Base-by-base conservation (phyloP, 2,113 vertebrate species). In the Taurulus bubalis region DNA sequence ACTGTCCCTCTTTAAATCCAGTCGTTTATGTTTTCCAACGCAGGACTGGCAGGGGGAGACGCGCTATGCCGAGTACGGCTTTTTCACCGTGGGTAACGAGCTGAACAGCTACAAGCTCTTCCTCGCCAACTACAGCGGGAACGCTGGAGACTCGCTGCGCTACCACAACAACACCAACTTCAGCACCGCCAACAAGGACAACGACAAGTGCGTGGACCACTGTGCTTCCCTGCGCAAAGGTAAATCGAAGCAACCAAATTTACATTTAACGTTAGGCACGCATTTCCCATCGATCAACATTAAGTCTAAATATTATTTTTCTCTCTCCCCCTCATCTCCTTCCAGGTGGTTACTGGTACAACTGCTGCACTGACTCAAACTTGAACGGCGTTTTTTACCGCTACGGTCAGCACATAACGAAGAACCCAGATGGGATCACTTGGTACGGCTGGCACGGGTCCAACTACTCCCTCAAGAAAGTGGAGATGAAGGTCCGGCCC, bases 161-260 rank as follows among this genome's bases (percentile, higher is more conserved):
- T 99, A 99, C 87, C 98, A 99, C 92, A 99, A 99, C 94, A 99
- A 98, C 94, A 99, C 98, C 0, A 97, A 96, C 94, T 99, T 99
- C 96, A 99, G 98, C 95, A 98, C 98, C 14, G 96, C 95, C 78
- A 94, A 98, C 95, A 99, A 97, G 91, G 98, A 99, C 95, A 99
- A 99, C 0, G 98, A 99, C 95, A 99, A 99, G 90, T 99, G 98
- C 0, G 90, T 99, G 80, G 98, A 99, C 4, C 92, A 98, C 90
- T 99, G 98, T 0, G 98, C 97, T 0, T 80, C 94, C 69, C 94
- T 97, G 64, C 97, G 98, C 16, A 97, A 98, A 97, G 98, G 98
- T 92, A 82, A 88, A 49, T 4, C 95, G 0, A 45, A 15, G 42
- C 4, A 3, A 15, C 15, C 34, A 1, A n/a, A 59, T 34, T 55